A percentile compares a stretch with the other conserved stretches of the same genome.
These are phyloP conservation scores for Holcopasites calliopsidis DNA, from an alignment of 1,140 invertebrate genomes.

Conservation along the genomic window DNA sequence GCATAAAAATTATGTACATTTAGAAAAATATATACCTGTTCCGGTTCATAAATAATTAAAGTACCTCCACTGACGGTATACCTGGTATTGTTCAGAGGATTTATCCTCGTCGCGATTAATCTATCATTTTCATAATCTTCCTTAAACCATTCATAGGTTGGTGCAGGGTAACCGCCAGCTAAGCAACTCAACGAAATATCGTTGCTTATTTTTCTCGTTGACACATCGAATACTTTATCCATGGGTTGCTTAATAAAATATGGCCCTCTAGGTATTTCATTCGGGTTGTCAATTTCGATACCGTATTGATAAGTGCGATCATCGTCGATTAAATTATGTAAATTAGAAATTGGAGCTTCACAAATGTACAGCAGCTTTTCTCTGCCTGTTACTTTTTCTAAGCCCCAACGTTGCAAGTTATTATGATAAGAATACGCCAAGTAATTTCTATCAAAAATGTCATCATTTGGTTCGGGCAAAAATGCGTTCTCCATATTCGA, in stretches of 20 bases:
- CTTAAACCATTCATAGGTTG: conserved; percentile 94
- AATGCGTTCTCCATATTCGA: conserved; percentile 91
- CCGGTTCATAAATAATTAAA: conserved; percentile 93
- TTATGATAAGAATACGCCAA: conserved; percentile 86
- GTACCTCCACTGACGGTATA: conserved; percentile 95
- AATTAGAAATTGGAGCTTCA: conserved; percentile 86
- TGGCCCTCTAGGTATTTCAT: conserved; percentile 91
- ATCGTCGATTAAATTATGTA: conserved; percentile 87
- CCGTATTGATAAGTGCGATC: conserved; percentile 92
- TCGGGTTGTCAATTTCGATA: conserved; percentile 85
- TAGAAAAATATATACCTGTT: conserved; percentile 79
- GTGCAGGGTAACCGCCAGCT: conserved; percentile 93
- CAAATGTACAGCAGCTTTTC: conserved; percentile 92
- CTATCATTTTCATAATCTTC: conserved; percentile 92
- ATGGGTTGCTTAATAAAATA: conserved; percentile 92
- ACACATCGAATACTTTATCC: conserved; percentile 90
- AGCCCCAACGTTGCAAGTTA: conserved; percentile 88
- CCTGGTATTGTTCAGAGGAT: conserved; percentile 86
- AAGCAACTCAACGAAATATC: conserved; percentile 90
- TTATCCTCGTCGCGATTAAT: conserved; percentile 85
- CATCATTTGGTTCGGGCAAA: conserved; percentile 82
- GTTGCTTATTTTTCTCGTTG: conserved; percentile 85
- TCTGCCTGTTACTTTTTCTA: conserved; percentile 88
- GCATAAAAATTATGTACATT: conserved; percentile 3
- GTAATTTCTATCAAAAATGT: conserved; percentile 79